These are phyloP conservation scores for Patiria pectinifera DNA, from an alignment of 53 echinoderm and acorn worm species.

Conservation along the genomic window DNA sequence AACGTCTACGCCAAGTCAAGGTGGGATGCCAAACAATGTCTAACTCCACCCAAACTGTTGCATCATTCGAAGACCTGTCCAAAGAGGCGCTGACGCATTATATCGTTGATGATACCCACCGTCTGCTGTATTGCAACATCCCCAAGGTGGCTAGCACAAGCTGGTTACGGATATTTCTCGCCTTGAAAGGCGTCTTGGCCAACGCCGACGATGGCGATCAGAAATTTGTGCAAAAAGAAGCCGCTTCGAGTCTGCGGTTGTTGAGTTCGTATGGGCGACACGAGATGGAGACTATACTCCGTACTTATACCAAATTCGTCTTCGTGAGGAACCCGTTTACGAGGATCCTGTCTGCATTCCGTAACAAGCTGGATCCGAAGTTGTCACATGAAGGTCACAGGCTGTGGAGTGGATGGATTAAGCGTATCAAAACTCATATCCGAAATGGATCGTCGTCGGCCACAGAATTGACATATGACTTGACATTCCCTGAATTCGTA, in stretches of 20 bases:
- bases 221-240: conserved; percentile 27
- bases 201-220: conserved; percentile 26
- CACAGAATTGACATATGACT: not conserved
- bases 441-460: not conserved
- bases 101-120: conserved; percentile 49
- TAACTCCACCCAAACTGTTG: not conserved
- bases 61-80: not conserved
- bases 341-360: conserved; percentile 65
- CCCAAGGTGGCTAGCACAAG: conserved; percentile 71
- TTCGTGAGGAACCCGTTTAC: conserved; percentile 69
- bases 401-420: conserved; percentile 29
- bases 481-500: conserved; percentile 60
- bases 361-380: conserved; percentile 45
- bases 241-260: not conserved
- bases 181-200: conserved; percentile 30
- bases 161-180: conserved; percentile 68
- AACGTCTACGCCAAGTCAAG: conserved; percentile 10
- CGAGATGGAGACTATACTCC: not conserved
- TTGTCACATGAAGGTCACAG: not conserved
- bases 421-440: not conserved
- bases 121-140: conserved; percentile 60
- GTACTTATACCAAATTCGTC: conserved; percentile 59
- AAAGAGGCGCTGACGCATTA: not conserved
- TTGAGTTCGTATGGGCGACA: not conserved
- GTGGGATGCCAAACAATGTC: not conserved